Base-by-base conservation (phyloP, 1,140 invertebrate species). In the Heliconius hermathena region DNA sequence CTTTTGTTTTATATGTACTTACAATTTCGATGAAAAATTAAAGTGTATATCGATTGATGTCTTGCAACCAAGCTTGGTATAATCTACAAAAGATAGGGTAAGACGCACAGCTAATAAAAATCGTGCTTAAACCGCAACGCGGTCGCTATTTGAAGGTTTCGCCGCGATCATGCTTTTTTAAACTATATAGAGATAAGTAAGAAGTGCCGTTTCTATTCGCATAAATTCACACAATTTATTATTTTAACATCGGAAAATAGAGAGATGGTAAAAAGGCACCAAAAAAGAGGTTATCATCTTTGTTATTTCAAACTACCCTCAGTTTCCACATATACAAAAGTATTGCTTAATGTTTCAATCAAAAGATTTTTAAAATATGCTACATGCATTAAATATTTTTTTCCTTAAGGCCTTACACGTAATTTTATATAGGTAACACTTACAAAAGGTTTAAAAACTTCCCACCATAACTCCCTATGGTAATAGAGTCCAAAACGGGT, bases 401-500 rank as follows among this genome's bases (percentile, higher is more conserved):
- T 26, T 26, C 11, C 8, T 66, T 29, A 29, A 66, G 13, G 13
- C 13, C 29, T 66, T 26, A 26, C n/a, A 26, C 8, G 60, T 66
- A 66, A 66, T 16, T 26, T 26, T 26, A 66, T 66, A 26, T 66
- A 36, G 8, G 33, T 36, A 13, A 26, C 4, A 66, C 22, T 29
- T 66, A 66, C 13, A 66, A 66, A 66, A 66, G 8, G 1, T 22
- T 60, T 46, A 18, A 60, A 60, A 22, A 60, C 2, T 8, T 13
- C 4, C 9, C 60, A 8, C 60, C 9, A 29, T 29, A 13, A 16
- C 22, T 22, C 8, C n/a, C 60, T 8, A 29, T 38, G 74, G 26
- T 76, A 73, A 71, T 76, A 71, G n/a, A 76, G 52, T 54, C 52
- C 70, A 80, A 81, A 81, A 78, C 76, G 73, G 73, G 80, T 81